Evolutionary conservation across 2,888 invertebrate species (phyloP), one percentile per base, ranked within the genome.

Genomic region (Amorpha juglandis): DNA sequence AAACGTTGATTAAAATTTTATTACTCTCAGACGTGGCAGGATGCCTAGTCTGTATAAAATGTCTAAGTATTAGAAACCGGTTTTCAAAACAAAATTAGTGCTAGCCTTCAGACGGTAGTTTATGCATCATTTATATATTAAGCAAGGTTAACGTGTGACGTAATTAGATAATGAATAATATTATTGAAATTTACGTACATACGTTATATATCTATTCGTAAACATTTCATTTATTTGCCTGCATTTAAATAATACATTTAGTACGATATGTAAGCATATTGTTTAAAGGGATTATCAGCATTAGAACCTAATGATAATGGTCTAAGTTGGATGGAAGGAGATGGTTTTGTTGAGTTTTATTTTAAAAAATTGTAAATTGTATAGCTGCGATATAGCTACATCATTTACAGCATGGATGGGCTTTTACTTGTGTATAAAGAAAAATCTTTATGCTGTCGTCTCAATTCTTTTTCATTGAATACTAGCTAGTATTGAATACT

Each of bases 41-140:
- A 67, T 63, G 42, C 11, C 33, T 27, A 55, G 50, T n/a, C 27
- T 33, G 63, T 48, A 50, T 63, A 67, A 63, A 67, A 27, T 58
- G 52, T 58, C 50, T 55, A 58, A 27, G 16, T 58, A 48, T 21
- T 42, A 16, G 42, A 16, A 65, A 67, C 67, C 47, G 63, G 64
- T 67, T 65, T 58, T 38, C 52, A 35, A 70, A 65, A 70, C 68
- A 68, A 69, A 71, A 70, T 71, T 69, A 70, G 51, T 65, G 70
- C 71, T 73, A 74, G 72, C 73, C 73, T 74, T 73, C 75, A 78
- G 77, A 74, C 75, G 50, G 64, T 68, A 66, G 70, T 76, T 70
- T 71, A 72, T 75, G 72, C 74, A 75, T 77, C 72, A 71, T 75
- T 76, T 70, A 67, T 71, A 64, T 64, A 71, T 70, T 73, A 72